A percentile compares a stretch with the other conserved stretches of the same genome.
These are phyloP conservation scores for Schizopygopsis malacanthus DNA, from an alignment of 2,797 vertebrate genomes.

Conservation along the genomic window DNA sequence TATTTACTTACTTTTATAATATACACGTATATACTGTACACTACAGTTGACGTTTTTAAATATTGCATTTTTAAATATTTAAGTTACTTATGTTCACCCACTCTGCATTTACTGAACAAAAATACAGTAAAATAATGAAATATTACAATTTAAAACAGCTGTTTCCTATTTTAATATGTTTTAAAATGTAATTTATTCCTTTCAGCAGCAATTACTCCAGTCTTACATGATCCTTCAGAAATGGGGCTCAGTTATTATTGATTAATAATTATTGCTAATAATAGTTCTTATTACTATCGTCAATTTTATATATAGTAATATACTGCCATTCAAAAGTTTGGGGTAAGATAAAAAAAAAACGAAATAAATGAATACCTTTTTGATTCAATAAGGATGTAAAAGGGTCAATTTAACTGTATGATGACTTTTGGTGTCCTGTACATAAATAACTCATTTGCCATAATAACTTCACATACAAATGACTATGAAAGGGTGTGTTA, in stretches of 20 bases:
- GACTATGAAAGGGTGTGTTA: too few species aligned
- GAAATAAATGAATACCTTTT: neutral
- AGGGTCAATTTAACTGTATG: too few species aligned
- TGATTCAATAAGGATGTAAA: neutral
- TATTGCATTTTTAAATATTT: neutral
- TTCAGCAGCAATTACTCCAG: neutral
- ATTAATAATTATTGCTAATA: too few species aligned
- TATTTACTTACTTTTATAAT: neutral
- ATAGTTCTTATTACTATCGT: too few species aligned
- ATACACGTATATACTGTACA: neutral
- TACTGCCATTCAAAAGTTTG: neutral
- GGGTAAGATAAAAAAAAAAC: neutral
- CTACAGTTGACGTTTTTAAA: neutral
- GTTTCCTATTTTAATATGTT: neutral
- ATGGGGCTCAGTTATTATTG: neutral
- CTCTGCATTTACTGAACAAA: neutral
- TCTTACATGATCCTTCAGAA: neutral
- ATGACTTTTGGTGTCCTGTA: too few species aligned
- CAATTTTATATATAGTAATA: too few species aligned
- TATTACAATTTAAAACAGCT: neutral
- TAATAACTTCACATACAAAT: too few species aligned
- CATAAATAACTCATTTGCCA: too few species aligned
- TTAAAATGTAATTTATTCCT: neutral
- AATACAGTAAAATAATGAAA: neutral
- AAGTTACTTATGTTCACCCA: neutral